Evolutionary conservation across 2,113 vertebrate species (phyloP), one percentile per base, ranked within the genome.

Genomic region (Indicator indicator): DNA sequence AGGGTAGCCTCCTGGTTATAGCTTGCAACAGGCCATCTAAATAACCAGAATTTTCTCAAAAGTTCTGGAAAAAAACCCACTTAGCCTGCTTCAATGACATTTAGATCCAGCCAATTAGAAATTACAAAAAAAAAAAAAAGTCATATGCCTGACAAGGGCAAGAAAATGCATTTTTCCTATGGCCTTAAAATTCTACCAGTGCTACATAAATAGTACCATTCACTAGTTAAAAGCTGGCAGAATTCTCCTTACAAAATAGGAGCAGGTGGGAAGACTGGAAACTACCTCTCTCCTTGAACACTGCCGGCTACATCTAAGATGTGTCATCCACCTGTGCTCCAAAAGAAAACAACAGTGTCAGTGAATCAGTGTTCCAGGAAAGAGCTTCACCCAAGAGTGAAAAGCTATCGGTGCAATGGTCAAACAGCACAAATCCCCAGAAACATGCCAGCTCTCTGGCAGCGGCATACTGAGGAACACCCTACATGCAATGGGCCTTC

Each of bases 401-500:
- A 40, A 62, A 73, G 91, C 40, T 50, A 16, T 6, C 4, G 23
- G 63, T 12, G 64, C 81, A 48, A 38, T 4, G 60, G 74, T 17
- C 74, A 62, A 24, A 68, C 36, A 42, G 69, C 91, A 85, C 33
- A 26, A 56, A 32, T 2, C 23, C 87, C 13, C 18, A 6, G 23
- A 28, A 56, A 11, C 81, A 59, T 0, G 2, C 67, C 54, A 83
- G 17, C 30, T 30, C 78, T 26, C 71, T 16, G 55, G 82, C 72
- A 56, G 88, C 46, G 50, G 1, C 78, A 20, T 1, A 1, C n/a
- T 1, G 59, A 77, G 64, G 8, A 14, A 32, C 26, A 20, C 40
- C 0, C 0, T 5, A 5, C 9, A 2, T 16, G 75, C 76, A 50
- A 20, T 0, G 26, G n/a, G 85, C 89, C 90, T 30, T 63, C 81